Evolutionary conservation across 37 sponge, comb jelly and placozoan genomes (phyloP).

Genomic region (Theonella swinhoei): DNA sequence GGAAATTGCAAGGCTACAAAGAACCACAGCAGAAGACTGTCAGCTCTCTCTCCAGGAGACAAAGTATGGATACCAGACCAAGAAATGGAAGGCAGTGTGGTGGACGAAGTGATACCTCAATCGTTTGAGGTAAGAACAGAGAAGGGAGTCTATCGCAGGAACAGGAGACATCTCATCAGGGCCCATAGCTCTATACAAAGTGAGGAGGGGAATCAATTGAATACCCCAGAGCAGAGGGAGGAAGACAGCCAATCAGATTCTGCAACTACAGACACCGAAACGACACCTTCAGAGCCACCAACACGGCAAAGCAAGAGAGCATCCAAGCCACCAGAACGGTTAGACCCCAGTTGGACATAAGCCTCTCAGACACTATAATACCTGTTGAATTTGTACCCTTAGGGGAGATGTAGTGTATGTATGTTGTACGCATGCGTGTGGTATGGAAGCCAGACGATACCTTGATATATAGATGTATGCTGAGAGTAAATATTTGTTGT

Average conservation of each 20-base stretch:
- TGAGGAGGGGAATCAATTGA: not conserved
- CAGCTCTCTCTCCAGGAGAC: no score
- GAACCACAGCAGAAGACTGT: constrained; percentile 12
- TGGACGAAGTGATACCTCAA: constrained; percentile 13
- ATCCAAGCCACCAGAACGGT: not conserved
- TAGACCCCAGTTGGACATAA: constrained; percentile 5
- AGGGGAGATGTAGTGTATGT: no score
- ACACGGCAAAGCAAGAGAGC: not conserved
- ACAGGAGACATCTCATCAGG: constrained; percentile 19
- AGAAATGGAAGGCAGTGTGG: constrained; percentile 1
- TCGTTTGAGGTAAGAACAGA: constrained; percentile 17
- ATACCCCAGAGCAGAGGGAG: not conserved
- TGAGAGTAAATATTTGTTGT: no score
- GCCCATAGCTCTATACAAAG: not conserved
- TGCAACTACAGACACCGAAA: no score
- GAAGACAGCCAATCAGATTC: no score
- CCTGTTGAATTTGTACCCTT: no score
- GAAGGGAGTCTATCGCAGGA: no score
- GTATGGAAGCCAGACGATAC: no score
- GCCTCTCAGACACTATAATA: no score
- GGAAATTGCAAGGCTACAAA: constrained; percentile 46
- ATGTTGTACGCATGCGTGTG: no score
- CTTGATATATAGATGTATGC: no score
- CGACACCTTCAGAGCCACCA: no score
- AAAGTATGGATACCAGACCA: constrained; percentile 31